Percentiles rank a stretch among this genome's conserved stretches.
phyloP scores from a whole-genome alignment of 1,140 invertebrate species.

The Temnothorax nylanderi region DNA sequence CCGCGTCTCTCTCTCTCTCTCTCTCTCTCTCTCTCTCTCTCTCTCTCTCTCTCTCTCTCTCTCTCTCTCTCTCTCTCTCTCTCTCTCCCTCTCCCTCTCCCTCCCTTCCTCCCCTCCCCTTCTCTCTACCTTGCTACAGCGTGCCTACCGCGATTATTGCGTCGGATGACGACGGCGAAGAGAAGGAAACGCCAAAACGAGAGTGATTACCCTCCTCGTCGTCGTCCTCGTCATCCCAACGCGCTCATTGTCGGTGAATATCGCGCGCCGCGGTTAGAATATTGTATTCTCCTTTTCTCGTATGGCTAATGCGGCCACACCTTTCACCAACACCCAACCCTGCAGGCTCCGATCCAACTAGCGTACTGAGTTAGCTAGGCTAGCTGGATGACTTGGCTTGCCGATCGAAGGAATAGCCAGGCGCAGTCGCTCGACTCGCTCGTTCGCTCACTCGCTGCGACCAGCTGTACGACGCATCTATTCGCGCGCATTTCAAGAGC shows the following conservation, averaged over 20 bases:
- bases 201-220: constrained; percentile 65
- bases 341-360: constrained; percentile 48
- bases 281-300: constrained; percentile 83
- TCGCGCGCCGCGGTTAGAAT: constrained; percentile 73
- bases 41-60: background rate
- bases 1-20: constrained; percentile 11
- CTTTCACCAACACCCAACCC: constrained; percentile 84
- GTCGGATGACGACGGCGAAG: constrained; percentile 34
- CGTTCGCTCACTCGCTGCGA: constrained; percentile 32
- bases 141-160: constrained; percentile 25
- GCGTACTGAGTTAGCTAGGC: constrained; percentile 40
- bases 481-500: constrained; percentile 60
- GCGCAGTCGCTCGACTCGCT: constrained; percentile 45
- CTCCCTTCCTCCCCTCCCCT: background rate
- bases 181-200: constrained; percentile 62
- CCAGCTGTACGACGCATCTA: constrained; percentile 30
- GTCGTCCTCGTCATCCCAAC: constrained; percentile 27
- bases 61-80: constrained; percentile 9
- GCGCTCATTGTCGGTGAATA: constrained; percentile 53
- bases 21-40: constrained; percentile 13
- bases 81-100: background rate
- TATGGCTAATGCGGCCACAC: constrained; percentile 82
- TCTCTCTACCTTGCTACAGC: too few species aligned
- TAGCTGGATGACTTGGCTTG: constrained; percentile 55
- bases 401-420: constrained; percentile 47